phyloP scores from a whole-genome alignment of 1,140 invertebrate genomes.

The Bacillus rossius region DNA sequence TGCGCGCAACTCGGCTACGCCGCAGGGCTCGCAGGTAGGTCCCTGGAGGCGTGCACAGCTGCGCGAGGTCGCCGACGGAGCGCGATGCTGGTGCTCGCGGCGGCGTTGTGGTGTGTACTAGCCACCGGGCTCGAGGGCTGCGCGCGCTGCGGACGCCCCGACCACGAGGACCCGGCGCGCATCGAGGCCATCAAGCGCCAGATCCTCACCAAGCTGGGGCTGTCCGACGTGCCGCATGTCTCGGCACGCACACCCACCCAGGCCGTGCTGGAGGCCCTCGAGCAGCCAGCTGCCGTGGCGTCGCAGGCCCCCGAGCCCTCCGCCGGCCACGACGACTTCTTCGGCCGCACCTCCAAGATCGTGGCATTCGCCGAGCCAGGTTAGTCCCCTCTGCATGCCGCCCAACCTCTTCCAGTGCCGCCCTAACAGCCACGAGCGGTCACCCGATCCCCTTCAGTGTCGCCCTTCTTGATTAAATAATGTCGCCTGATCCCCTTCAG shows the following conservation, averaged over 20 bases:
- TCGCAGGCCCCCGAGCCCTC: conserved; percentile 61
- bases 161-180: conserved; percentile 49
- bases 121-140: neutral
- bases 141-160: conserved; percentile 31
- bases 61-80: too few species aligned
- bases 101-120: too few species aligned
- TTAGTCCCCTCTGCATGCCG: conserved; percentile 46
- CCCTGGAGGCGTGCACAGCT: too few species aligned
- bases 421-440: neutral
- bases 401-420: neutral
- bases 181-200: conserved; percentile 71
- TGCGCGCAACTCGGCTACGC: too few species aligned
- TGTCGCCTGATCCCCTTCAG: too few species aligned
- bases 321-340: conserved; percentile 61
- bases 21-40: too few species aligned
- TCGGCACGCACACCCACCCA: conserved; percentile 58
- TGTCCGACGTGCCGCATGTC: conserved; percentile 61
- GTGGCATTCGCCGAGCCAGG: conserved; percentile 77
- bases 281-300: conserved; percentile 49
- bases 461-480: too few species aligned
- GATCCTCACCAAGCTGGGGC: conserved; percentile 66
- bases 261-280: conserved; percentile 61
- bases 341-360: conserved; percentile 72
- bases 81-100: too few species aligned
- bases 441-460: neutral